phyloP scores from a whole-genome alignment of 2,113 vertebrate genomes.

The Epinephelus lanceolatus region DNA sequence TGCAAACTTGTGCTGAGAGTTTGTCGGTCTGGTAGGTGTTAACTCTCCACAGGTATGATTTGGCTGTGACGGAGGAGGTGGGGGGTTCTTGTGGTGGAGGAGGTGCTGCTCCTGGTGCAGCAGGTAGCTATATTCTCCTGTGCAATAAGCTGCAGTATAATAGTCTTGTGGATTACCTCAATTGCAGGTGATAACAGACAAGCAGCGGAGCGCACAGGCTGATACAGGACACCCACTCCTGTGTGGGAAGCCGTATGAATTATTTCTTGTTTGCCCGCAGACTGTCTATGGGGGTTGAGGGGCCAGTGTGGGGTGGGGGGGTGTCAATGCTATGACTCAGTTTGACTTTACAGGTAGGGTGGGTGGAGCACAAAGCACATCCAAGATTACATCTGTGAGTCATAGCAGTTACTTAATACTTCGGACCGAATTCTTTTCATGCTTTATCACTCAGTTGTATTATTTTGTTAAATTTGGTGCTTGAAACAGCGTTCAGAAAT shows the following conservation, averaged over 20 bases:
- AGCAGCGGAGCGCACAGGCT: slow-evolving; percentile 86
- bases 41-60: slow-evolving; percentile 82
- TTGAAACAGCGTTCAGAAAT: not conserved
- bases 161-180: slow-evolving; percentile 89
- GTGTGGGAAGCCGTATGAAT: slow-evolving; percentile 91
- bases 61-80: slow-evolving; percentile 67
- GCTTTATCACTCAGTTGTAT: not conserved
- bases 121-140: slow-evolving; percentile 84
- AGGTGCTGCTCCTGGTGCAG: slow-evolving; percentile 57
- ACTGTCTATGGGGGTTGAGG: slow-evolving; percentile 78
- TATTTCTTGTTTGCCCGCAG: slow-evolving; percentile 88
- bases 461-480: not conserved
- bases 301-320: slow-evolving; percentile 58
- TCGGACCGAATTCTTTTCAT: not conserved
- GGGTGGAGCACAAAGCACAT: slow-evolving; percentile 39
- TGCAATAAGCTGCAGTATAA: slow-evolving; percentile 88
- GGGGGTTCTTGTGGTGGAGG: slow-evolving; percentile 31
- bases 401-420: slow-evolving; percentile 30
- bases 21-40: slow-evolving; percentile 78
- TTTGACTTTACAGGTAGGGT: slow-evolving; percentile 50
- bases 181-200: slow-evolving; percentile 93
- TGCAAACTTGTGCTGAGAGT: slow-evolving; percentile 60
- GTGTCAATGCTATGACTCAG: slow-evolving; percentile 45
- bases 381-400: slow-evolving; percentile 64
- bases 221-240: slow-evolving; percentile 90